Base-by-base conservation (phyloP, 2,113 vertebrate genomes). In the Percopsis transmontana region DNA sequence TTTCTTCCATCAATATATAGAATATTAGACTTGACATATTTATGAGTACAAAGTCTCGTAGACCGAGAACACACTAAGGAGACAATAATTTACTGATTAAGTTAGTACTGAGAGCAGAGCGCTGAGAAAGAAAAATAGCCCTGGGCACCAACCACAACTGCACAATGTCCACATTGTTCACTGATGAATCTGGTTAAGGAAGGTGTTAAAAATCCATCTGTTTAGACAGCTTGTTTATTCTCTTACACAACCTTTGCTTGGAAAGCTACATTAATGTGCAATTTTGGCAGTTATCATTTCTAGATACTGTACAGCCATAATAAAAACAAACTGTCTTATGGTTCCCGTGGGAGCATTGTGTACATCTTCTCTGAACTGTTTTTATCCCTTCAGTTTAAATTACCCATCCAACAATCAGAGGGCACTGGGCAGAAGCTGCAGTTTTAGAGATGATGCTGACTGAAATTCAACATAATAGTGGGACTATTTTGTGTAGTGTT, bases 141-240 rank as follows among this genome's bases (percentile, higher is more conserved):
- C 18, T 0, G 60, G 83, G 77, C 66, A 33, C 44, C 20, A 11
- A n/a, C n/a, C n/a, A n/a, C 50, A 2, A 19, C 51, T 53, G 61
- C 73, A 87, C 86, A 91, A 74, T 75, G 88, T 63, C 15, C 48
- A 58, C 80, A 71, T 89, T 91, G 88, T 91, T 87, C 63, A 33
- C 44, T 51, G 51, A 82, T 58, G 79, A 33, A 57, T 71, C 66
- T 66, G 61, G 77, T 66, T 47, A 16, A 11, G 50, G 62, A 55
- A 79, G 72, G 82, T 71, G 88, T 85, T 68, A 88, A 81, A 84
- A 57, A 62, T 53, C 41, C 41, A 54, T 62, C 50, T 42, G 12
- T 40, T 19, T 50, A 41, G 62, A 62, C 42, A 55, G 52, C 45
- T 58, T 55, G 47, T 45, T 40, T 68, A 48, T 61, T 54, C 68